These are phyloP conservation scores for Coenobita brevimanus DNA, from an alignment of 1,140 invertebrate species.

Conservation along the genomic window DNA sequence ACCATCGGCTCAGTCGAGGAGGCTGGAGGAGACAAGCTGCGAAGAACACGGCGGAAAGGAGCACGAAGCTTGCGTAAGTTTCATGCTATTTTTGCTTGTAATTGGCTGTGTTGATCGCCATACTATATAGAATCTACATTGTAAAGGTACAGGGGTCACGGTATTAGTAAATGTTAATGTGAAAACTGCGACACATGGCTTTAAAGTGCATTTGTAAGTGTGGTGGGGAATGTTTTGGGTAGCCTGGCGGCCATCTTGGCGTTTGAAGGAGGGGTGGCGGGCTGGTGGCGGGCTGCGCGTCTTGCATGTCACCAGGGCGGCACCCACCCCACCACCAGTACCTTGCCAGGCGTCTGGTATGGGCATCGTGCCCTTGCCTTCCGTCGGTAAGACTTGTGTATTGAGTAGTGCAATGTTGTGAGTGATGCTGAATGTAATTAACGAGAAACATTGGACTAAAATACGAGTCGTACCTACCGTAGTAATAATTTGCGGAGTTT, in stretches of 20 bases:
- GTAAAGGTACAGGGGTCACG: not conserved
- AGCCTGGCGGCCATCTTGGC: constrained; percentile 47
- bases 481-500: no score
- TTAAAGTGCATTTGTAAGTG: constrained; percentile 7
- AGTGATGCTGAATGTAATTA: no score
- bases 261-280: constrained; percentile 54
- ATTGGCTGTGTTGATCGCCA: not conserved
- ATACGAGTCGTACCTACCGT: no score
- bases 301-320: constrained; percentile 51
- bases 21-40: constrained; percentile 61
- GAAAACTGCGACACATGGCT: not conserved
- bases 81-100: not conserved
- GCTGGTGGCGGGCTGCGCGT: constrained; percentile 32
- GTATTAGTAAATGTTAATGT: not conserved
- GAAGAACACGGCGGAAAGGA: constrained; percentile 48
- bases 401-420: no score
- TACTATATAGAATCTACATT: not conserved
- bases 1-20: constrained; percentile 57
- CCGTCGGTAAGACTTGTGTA: constrained; percentile 22
- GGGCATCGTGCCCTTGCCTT: constrained; percentile 26
- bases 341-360: constrained; percentile 29
- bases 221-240: constrained; percentile 46
- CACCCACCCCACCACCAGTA: constrained; percentile 47
- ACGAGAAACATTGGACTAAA: no score
- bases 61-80: constrained; percentile 66